Base-by-base conservation (phyloP, 1,140 invertebrate species). In the Solenopsis invicta region DNA sequence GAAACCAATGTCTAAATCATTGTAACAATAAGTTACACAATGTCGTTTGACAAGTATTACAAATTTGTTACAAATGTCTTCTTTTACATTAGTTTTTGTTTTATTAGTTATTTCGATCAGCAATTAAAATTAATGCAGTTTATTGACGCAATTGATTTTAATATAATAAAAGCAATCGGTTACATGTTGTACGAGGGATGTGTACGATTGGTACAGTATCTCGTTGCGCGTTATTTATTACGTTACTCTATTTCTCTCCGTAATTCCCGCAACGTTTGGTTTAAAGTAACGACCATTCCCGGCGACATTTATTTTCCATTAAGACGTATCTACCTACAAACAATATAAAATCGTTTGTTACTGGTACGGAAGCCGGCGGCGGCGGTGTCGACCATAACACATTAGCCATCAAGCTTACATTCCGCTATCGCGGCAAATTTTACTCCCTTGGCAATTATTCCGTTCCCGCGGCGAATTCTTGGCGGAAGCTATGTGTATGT, bases 251-350 rank as follows among this genome's bases (percentile, higher is more conserved):
- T 61, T 62, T n/a, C 54, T 61, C 29, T 4, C 18, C 6, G 80
- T 37, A 62, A 75, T 74, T 84, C 13, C 80, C 41, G 80, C 69
- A 75, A 84, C 54, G 69, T 84, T 84, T 75, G 69, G 59, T 74
- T 74, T 75, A 84, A 84, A 75, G 54, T 56, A 84, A 84, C 69
- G 56, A 75, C 54, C 54, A 37, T 84, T 50, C 69, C 29, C 24
- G 24, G 12, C 52, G 54, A 84, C 56, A 84, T 84, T 84, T 74
- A 84, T 74, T 84, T 84, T 74, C 67, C 80, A 82, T 82, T 59
- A 82, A 62, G 54, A 50, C 45, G 24, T 54, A 71, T 71, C 78
- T 59, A 45, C 18, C 37, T 24, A 41, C 54, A 37, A 61, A 82
- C 80, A 84, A 84, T 84, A 75, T 75, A 75, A 84, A 74, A 84